phyloP scores from a whole-genome alignment of 2,113 vertebrate genomes.

The Pachycephala philippinensis region DNA sequence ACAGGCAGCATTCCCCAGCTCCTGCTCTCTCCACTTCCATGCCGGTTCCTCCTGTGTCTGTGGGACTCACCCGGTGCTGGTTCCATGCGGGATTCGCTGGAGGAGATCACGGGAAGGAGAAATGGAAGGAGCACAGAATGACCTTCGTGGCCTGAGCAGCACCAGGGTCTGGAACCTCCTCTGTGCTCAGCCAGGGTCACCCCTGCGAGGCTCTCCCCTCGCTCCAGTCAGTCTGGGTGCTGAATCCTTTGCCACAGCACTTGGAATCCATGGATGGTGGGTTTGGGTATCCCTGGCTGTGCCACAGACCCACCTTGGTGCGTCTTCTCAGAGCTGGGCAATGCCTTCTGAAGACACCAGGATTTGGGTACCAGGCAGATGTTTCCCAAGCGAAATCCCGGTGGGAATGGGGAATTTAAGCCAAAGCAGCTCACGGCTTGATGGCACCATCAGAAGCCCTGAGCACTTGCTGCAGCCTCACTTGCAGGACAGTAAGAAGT shows the following conservation, averaged over 20 bases:
- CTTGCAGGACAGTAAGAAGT: background rate
- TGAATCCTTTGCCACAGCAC: background rate
- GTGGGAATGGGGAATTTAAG: background rate
- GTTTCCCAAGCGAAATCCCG: background rate
- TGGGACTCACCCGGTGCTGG: background rate
- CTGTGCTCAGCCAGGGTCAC: background rate
- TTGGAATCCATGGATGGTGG: background rate
- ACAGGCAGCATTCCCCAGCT: background rate
- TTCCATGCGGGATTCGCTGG: rapidly evolving
- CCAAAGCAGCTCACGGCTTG: background rate
- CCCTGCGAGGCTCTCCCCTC: rapidly evolving
- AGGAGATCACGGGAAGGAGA: rapidly evolving
- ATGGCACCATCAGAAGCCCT: background rate
- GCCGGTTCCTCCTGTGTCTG: background rate
- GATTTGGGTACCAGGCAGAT: background rate
- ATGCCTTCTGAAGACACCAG: background rate
- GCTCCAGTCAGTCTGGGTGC: background rate
- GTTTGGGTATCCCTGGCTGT: background rate
- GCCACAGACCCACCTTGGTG: background rate
- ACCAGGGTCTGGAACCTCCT: background rate
- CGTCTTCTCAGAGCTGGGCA: background rate
- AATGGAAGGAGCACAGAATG: background rate
- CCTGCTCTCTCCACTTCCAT: background rate
- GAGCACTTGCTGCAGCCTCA: background rate
- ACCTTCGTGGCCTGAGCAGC: background rate